Percentiles rank a stretch among this genome's conserved stretches.
Conservation (phyloP, 2,888 invertebrate genomes). For the Drosophila sordidula region DNA sequence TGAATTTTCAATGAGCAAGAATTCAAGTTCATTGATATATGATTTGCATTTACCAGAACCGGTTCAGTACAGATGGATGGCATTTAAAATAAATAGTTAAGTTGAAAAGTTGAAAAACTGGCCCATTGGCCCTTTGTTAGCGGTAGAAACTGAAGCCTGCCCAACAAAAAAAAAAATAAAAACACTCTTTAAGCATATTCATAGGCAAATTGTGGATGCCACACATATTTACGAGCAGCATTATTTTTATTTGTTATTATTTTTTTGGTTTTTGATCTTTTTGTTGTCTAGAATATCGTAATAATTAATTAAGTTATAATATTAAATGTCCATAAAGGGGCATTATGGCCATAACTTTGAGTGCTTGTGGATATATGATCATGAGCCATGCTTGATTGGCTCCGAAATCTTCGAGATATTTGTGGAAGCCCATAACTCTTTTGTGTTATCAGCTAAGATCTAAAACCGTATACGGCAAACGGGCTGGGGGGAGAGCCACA, state of each 20-base stretch:
- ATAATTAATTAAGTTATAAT: conserved; percentile 79
- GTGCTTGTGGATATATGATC: conserved; percentile 51
- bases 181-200: conserved; percentile 38
- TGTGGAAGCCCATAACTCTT: conserved; percentile 65
- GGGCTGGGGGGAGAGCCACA: neutral
- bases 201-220: conserved; percentile 63
- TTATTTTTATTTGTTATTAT: conserved; percentile 18
- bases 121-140: conserved; percentile 31
- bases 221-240: conserved; percentile 53
- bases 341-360: conserved; percentile 75
- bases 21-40: conserved; percentile 72
- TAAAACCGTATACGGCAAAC: conserved; percentile 28
- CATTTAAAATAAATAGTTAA: conserved; percentile 35
- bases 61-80: conserved; percentile 42
- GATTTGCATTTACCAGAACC: conserved; percentile 53
- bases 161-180: conserved; percentile 8
- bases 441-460: conserved; percentile 61
- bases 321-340: conserved; percentile 77
- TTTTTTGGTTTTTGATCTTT: conserved; percentile 3
- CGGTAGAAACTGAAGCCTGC: conserved; percentile 12
- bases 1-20: conserved; percentile 74
- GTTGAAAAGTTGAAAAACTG: conserved; percentile 36
- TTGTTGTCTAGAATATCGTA: conserved; percentile 54
- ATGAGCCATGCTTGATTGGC: conserved; percentile 64
- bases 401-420: conserved; percentile 48